Evolutionary conservation across 2,797 vertebrate species (phyloP).

Genomic region (Oryzias dopingdopingensis): DNA sequence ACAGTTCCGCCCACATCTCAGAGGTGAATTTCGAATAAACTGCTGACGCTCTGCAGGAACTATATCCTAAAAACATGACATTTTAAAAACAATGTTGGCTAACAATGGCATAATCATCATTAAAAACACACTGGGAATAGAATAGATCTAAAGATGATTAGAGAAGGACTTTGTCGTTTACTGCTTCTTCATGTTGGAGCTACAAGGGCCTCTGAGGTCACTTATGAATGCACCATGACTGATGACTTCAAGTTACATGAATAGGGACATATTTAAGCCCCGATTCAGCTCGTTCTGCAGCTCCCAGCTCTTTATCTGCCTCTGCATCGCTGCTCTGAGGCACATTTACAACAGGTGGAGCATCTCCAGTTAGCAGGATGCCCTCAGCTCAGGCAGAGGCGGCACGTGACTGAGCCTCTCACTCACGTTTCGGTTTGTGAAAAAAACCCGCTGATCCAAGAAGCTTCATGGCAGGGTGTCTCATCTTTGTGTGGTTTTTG

Average conservation of each 20-base stretch:
- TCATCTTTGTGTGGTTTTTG: background rate
- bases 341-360: slow-evolving; percentile 42
- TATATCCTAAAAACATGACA: too few species aligned
- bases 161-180: slow-evolving; percentile 20
- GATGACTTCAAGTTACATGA: slow-evolving; percentile 12
- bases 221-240: slow-evolving; percentile 22
- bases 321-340: background rate
- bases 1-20: too few species aligned
- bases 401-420: slow-evolving; percentile 43
- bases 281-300: background rate
- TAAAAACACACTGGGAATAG: too few species aligned
- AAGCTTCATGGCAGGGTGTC: slow-evolving; percentile 16
- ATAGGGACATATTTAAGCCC: background rate
- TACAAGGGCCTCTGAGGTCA: slow-evolving; percentile 10
- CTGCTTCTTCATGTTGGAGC: background rate
- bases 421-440: slow-evolving; percentile 24
- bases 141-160: too few species aligned
- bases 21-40: too few species aligned
- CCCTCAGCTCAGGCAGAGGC: slow-evolving; percentile 33
- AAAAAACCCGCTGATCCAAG: slow-evolving; percentile 22
- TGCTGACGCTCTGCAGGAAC: too few species aligned
- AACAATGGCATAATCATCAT: too few species aligned
- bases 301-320: slow-evolving; percentile 21
- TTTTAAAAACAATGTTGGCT: too few species aligned
- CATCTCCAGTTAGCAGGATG: background rate